Percentiles rank a stretch among this genome's conserved stretches.
Evolutionary conservation across 2,113 vertebrate genomes (phyloP).

Genomic region (Tetraodon nigroviridis): DNA sequence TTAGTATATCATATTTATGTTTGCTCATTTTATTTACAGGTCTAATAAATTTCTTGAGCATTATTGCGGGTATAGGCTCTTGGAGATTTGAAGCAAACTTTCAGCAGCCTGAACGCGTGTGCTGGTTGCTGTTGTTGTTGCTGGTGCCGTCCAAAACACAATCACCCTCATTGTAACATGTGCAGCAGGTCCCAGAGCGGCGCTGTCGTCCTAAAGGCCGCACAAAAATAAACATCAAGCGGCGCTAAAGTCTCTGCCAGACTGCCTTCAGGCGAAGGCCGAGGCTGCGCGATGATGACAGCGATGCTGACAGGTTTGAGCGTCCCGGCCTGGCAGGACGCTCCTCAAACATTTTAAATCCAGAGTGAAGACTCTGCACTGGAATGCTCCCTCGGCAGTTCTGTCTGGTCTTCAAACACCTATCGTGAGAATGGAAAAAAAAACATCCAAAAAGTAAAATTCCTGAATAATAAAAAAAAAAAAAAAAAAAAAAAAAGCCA

Average conservation of each 20-base stretch:
- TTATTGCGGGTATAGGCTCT: no score
- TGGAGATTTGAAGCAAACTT: no score
- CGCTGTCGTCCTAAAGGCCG: neutral
- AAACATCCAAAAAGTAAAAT: conserved; percentile 15
- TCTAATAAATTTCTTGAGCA: no score
- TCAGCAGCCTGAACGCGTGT: no score
- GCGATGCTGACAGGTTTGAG: conserved; percentile 36
- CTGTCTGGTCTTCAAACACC: conserved; percentile 75
- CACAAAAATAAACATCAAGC: neutral
- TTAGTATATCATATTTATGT: neutral
- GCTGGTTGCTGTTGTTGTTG: no score
- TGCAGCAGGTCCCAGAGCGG: conserved; percentile 1
- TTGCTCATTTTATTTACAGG: no score
- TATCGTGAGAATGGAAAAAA: conserved; percentile 27
- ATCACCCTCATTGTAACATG: no score
- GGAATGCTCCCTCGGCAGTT: conserved; percentile 66
- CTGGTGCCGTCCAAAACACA: no score
- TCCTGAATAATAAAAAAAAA: conserved; percentile 8
- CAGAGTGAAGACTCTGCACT: conserved; percentile 61
- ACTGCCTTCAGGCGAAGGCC: conserved; percentile 17
- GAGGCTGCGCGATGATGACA: conserved; percentile 27
- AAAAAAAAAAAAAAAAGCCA: neutral
- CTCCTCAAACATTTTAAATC: conserved; percentile 29
- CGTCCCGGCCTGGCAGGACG: conserved; percentile 19
- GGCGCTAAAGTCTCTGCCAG: neutral